Conservation (phyloP, 2,888 invertebrate species). For the Cheilosia impressa region DNA sequence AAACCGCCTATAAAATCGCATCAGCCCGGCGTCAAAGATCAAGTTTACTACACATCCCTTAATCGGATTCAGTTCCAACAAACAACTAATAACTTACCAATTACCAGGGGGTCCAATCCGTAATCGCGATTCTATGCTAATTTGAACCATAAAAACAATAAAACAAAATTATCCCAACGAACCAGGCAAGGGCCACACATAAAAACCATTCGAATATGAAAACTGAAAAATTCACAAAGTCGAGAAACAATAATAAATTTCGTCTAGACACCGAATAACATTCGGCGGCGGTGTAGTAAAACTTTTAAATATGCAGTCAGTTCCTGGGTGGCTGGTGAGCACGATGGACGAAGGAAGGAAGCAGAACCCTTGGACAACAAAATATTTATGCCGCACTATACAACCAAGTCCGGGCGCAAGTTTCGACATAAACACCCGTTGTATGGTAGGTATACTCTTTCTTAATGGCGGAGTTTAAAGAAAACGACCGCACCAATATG, state of each 20-base stretch:
- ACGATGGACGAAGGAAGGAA: background rate
- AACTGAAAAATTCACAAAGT: slow-evolving; percentile 62
- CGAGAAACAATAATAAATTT: slow-evolving; percentile 63
- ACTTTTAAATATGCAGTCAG: slow-evolving; percentile 49
- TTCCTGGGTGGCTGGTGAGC: background rate
- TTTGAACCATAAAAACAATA: slow-evolving; percentile 61
- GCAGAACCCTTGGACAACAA: slow-evolving; percentile 46
- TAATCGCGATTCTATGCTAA: slow-evolving; percentile 61
- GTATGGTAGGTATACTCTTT: too few relatives aligned
- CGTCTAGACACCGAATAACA: slow-evolving; percentile 65
- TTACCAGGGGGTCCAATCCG: slow-evolving; percentile 16
- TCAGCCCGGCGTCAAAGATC: background rate
- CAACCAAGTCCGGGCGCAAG: background rate
- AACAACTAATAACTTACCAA: slow-evolving; percentile 11
- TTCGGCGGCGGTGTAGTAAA: slow-evolving; percentile 37
- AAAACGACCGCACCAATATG: slow-evolving; percentile 47
- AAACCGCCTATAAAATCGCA: background rate
- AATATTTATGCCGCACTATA: background rate
- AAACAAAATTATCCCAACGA: slow-evolving; percentile 63
- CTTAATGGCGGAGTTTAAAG: slow-evolving; percentile 7
- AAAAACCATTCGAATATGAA: slow-evolving; percentile 54
- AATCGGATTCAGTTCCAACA: background rate
- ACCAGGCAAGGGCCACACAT: slow-evolving; percentile 30
- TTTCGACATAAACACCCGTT: background rate
- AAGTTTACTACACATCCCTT: background rate